Percentiles rank a stretch among this genome's conserved stretches.
Conservation (phyloP, 2,888 invertebrate genomes). For the Caenorhabditis angaria region DNA sequence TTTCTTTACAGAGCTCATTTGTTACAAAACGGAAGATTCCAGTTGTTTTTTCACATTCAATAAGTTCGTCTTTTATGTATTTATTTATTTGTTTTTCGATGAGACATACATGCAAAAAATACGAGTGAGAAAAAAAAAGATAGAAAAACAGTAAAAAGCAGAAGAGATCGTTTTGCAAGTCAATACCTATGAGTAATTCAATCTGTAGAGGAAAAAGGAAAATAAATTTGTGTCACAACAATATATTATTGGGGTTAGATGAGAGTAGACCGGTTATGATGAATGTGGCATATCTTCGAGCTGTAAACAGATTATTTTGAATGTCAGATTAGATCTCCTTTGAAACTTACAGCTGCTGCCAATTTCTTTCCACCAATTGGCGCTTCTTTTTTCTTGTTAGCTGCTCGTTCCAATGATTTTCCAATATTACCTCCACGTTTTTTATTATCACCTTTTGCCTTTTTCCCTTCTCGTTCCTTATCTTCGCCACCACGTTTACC, state of each 20-base stretch:
- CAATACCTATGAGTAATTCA: not conserved
- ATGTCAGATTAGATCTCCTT: too few relatives aligned
- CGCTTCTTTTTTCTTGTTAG: constrained; percentile 32
- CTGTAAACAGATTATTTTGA: not conserved
- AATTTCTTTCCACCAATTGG: constrained; percentile 47
- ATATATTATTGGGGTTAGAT: not conserved
- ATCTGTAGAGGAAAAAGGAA: not conserved
- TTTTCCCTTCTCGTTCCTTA: constrained; percentile 39
- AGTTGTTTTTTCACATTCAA: not conserved
- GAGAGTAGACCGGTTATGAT: not conserved
- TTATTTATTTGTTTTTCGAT: not conserved
- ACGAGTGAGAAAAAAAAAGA: too few relatives aligned
- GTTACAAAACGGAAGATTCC: not conserved
- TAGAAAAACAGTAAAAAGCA: not conserved
- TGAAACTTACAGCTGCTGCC: constrained; percentile 14
- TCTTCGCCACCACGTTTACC: constrained; percentile 27
- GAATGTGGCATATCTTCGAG: constrained; percentile 4
- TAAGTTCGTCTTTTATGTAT: too few relatives aligned
- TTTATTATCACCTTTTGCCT: constrained; percentile 39
- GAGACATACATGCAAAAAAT: not conserved
- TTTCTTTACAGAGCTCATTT: not conserved
- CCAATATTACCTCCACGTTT: constrained; percentile 18
- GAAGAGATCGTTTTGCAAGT: not conserved
- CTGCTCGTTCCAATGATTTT: constrained; percentile 42
- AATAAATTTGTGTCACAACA: not conserved